Percentiles rank a stretch among this genome's conserved stretches.
These are phyloP conservation scores for Thripadectes ignobilis DNA, from an alignment of 2,797 vertebrate species.

Conservation along the genomic window DNA sequence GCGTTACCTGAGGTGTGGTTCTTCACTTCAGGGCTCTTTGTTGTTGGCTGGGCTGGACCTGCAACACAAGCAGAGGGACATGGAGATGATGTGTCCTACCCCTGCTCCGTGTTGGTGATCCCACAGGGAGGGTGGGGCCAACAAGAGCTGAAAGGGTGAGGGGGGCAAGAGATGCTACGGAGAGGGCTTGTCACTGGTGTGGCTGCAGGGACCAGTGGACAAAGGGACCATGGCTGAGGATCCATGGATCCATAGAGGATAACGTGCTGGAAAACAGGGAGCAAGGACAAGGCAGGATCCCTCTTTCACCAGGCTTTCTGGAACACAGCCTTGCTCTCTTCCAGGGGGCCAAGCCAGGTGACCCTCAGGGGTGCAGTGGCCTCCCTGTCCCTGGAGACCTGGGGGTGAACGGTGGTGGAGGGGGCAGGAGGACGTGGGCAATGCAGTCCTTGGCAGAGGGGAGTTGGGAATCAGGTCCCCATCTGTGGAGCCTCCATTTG, in stretches of 20 bases:
- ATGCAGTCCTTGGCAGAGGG: neutral
- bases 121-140: neutral
- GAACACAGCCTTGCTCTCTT: neutral
- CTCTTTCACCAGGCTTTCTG: neutral
- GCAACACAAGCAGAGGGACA: constrained; percentile 4
- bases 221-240: neutral
- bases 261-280: neutral
- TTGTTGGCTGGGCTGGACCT: neutral
- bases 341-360: neutral
- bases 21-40: neutral
- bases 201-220: too few relatives aligned
- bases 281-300: neutral
- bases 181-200: neutral
- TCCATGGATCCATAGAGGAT: neutral
- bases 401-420: neutral
- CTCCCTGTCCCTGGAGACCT: neutral
- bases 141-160: neutral
- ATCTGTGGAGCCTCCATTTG: neutral
- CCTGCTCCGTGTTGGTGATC: neutral
- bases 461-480: neutral
- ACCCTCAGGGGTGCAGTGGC: too few relatives aligned
- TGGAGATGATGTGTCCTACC: neutral
- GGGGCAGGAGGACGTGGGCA: neutral
- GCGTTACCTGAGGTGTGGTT: constrained; percentile 7
- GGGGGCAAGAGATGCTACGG: neutral